Evolutionary conservation across 2,888 invertebrate genomes (phyloP).

Genomic region (Chloroclysta siterata): DNA sequence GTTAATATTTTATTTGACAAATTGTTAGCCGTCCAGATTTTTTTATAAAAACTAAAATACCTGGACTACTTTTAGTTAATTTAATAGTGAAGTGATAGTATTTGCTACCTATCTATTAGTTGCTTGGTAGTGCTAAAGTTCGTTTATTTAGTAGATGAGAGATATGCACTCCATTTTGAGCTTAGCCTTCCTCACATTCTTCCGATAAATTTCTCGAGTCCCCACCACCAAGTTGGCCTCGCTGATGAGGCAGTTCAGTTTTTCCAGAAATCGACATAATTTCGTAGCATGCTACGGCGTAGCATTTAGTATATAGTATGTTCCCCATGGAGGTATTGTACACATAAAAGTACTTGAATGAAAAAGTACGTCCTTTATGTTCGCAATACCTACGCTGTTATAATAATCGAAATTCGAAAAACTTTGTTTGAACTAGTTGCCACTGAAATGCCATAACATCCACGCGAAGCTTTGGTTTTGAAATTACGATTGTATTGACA

Average conservation of each 20-base stretch:
- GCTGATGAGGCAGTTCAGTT: not conserved
- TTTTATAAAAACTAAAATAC: too few species aligned
- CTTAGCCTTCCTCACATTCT: not conserved
- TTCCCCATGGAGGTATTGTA: too few species aligned
- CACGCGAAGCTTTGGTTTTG: conserved; percentile 34
- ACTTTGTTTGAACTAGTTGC: conserved; percentile 33
- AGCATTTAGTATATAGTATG: not conserved
- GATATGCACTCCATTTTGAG: too few species aligned
- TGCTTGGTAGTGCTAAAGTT: too few species aligned
- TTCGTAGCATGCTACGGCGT: conserved; percentile 2
- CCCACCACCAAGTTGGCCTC: not conserved
- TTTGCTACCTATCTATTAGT: too few species aligned
- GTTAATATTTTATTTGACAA: too few species aligned
- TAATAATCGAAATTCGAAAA: not conserved
- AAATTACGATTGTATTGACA: conserved; percentile 23
- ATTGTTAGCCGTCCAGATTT: too few species aligned
- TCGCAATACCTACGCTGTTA: conserved; percentile 6
- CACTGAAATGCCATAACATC: conserved; percentile 34
- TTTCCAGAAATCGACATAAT: not conserved
- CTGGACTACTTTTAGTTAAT: too few species aligned
- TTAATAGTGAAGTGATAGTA: too few species aligned
- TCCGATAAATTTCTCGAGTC: not conserved
- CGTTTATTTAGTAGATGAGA: too few species aligned
- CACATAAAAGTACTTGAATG: not conserved
- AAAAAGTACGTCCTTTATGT: not conserved